Conservation (phyloP, 2,888 invertebrate genomes). For the Imbricaverruca yamaguchii region DNA sequence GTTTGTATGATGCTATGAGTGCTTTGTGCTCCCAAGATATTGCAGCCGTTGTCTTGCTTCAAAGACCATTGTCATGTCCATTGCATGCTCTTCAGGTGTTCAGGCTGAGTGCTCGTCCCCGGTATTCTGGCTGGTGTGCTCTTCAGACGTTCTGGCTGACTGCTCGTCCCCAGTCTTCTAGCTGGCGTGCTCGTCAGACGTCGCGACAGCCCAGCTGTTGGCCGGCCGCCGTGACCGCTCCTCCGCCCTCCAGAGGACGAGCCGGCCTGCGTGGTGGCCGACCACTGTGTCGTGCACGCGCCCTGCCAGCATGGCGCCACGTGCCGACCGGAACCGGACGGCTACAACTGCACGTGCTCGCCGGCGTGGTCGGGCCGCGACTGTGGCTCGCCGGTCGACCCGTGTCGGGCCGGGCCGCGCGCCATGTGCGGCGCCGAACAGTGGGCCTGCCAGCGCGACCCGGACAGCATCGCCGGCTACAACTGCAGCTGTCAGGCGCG, state of each 20-base stretch:
- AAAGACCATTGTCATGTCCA: too few relatives aligned
- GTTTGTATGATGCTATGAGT: too few relatives aligned
- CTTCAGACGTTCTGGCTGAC: too few relatives aligned
- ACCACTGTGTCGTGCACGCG: background rate
- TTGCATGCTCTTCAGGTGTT: too few relatives aligned
- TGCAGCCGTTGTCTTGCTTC: too few relatives aligned
- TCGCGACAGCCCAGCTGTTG: too few relatives aligned
- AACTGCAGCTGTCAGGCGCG: conserved; percentile 1
- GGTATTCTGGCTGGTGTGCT: too few relatives aligned
- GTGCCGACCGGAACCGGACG: background rate
- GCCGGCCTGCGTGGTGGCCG: background rate
- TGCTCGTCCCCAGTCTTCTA: too few relatives aligned
- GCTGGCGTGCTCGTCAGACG: too few relatives aligned
- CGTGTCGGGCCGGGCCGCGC: background rate
- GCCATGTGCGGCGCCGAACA: background rate
- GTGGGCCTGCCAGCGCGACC: background rate
- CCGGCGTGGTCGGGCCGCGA: background rate
- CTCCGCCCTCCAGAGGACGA: background rate
- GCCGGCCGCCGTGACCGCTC: too few relatives aligned
- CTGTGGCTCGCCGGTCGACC: background rate
- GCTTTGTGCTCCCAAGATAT: too few relatives aligned
- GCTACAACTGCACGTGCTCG: background rate
- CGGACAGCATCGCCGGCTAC: background rate
- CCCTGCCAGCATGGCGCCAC: conserved; percentile 1
- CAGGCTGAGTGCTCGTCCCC: too few relatives aligned